A percentile compares a stretch with the other conserved stretches of the same genome.
These are phyloP conservation scores for Etheostoma spectabile DNA, from an alignment of 2,113 vertebrate species.

Conservation along the genomic window DNA sequence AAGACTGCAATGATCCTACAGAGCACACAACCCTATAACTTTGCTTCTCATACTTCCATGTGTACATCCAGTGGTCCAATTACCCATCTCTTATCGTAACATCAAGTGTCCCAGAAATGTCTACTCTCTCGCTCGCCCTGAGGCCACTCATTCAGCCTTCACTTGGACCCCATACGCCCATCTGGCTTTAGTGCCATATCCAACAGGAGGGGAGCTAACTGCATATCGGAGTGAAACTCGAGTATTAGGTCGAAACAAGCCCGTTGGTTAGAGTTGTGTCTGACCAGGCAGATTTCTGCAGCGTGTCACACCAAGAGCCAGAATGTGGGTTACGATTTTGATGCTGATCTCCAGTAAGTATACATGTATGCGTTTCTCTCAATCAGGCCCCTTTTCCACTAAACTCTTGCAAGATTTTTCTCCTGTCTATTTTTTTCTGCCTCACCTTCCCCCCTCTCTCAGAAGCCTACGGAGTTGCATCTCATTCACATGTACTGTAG, in stretches of 20 bases:
- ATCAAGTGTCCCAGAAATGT: constrained; percentile 77
- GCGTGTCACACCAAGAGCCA: constrained; percentile 38
- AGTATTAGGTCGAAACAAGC: constrained; percentile 35
- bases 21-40: constrained; percentile 41
- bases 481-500: constrained; percentile 60
- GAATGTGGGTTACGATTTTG: constrained; percentile 69
- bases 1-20: constrained; percentile 52
- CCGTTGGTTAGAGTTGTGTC: constrained; percentile 9
- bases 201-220: constrained; percentile 34
- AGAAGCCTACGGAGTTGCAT: constrained; percentile 7
- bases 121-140: constrained; percentile 45
- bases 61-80: constrained; percentile 63
- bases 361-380: constrained; percentile 38
- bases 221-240: constrained; percentile 18
- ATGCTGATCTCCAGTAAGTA: constrained; percentile 61
- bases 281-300: constrained; percentile 37
- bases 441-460: background rate
- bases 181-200: constrained; percentile 47
- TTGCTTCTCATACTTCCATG: constrained; percentile 55
- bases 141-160: constrained; percentile 53
- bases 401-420: constrained; percentile 18
- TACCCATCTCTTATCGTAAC: constrained; percentile 59
- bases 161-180: constrained; percentile 51
- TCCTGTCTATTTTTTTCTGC: background rate
- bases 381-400: constrained; percentile 10